These are phyloP conservation scores for Antennarius maculatus DNA, from an alignment of 2,797 vertebrate species.

Conservation along the genomic window DNA sequence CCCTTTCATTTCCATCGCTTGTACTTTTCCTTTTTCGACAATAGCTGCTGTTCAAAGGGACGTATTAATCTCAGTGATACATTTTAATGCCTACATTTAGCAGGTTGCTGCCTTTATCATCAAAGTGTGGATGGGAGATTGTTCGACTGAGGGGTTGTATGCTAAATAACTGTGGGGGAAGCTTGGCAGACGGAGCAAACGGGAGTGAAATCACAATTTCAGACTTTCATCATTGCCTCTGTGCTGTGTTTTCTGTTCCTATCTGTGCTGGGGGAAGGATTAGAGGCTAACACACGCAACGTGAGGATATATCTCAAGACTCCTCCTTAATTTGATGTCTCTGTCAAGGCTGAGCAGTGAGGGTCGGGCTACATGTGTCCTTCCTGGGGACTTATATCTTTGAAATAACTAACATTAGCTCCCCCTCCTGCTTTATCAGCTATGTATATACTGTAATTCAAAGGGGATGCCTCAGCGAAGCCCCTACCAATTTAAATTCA, in stretches of 20 bases:
- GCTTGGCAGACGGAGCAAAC: constrained; percentile 53
- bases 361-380: constrained; percentile 19
- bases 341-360: constrained; percentile 42
- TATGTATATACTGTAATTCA: constrained; percentile 2
- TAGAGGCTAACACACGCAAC: constrained; percentile 42
- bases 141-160: constrained; percentile 61
- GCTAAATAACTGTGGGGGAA: constrained; percentile 75
- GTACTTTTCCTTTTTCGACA: constrained; percentile 64
- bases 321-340: constrained; percentile 59
- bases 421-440: not conserved
- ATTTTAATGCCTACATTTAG: constrained; percentile 78
- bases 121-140: constrained; percentile 70
- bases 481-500: constrained; percentile 14
- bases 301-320: constrained; percentile 44
- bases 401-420: constrained; percentile 7
- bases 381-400: constrained; percentile 26
- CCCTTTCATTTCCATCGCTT: constrained; percentile 72
- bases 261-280: constrained; percentile 53
- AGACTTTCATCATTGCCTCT: constrained; percentile 68
- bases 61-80: constrained; percentile 81
- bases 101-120: constrained; percentile 79
- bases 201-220: constrained; percentile 70
- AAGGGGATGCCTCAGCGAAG: constrained; percentile 24
- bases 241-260: constrained; percentile 56
- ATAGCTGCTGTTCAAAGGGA: constrained; percentile 78